These are phyloP conservation scores for Cotesia typhae DNA, from an alignment of 1,140 invertebrate species.

Conservation along the genomic window DNA sequence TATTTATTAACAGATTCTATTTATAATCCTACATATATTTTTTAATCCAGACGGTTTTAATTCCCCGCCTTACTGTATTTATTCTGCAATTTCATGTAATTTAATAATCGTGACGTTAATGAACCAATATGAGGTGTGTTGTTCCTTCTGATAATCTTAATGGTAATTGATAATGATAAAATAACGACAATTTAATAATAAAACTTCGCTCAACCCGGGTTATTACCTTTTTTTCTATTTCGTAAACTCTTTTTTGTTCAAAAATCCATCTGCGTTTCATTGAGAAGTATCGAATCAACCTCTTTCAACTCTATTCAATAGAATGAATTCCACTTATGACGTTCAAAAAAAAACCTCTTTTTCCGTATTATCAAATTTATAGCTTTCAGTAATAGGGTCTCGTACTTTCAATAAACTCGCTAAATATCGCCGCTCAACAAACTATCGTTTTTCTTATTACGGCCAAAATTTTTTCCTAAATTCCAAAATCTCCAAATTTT, in stretches of 20 bases:
- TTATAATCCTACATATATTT: conserved; percentile 47
- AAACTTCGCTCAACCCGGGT: too few species aligned
- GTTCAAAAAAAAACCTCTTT: conserved; percentile 13
- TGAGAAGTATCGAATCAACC: conserved; percentile 38
- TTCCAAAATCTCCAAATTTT: too few species aligned
- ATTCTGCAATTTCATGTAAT: conserved; percentile 28
- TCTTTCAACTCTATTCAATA: conserved; percentile 26
- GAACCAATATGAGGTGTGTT: conserved; percentile 25
- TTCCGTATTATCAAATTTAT: background rate
- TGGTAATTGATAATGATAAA: conserved; percentile 15
- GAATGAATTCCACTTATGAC: background rate
- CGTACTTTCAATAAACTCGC: conserved; percentile 21
- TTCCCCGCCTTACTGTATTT: background rate
- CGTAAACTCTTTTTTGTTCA: background rate
- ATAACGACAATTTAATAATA: conserved; percentile 8
- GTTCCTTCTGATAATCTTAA: background rate
- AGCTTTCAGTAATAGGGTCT: conserved; percentile 25
- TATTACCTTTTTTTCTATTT: conserved; percentile 5
- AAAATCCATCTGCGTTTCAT: background rate
- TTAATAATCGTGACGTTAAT: conserved; percentile 24
- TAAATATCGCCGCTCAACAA: conserved; percentile 28
- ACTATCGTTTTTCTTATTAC: conserved; percentile 12
- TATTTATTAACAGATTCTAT: conserved; percentile 59
- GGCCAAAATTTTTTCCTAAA: too few species aligned
- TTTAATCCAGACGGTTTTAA: conserved; percentile 29